phyloP scores from a whole-genome alignment of 2,113 vertebrate genomes.

The Crotalus helleri region DNA sequence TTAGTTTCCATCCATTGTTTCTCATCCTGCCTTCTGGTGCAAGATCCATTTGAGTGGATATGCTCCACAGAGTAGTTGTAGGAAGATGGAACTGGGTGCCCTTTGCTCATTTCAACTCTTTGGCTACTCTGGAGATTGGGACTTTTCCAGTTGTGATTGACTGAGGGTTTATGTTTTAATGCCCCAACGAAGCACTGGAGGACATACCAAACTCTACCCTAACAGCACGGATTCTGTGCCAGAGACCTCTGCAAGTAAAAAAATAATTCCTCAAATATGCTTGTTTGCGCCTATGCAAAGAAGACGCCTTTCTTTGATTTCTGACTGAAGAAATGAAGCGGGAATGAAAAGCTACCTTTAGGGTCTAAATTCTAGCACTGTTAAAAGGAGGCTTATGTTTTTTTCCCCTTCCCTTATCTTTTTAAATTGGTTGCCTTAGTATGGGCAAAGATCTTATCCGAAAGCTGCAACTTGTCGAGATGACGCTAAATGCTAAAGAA shows the following conservation, averaged over 20 bases:
- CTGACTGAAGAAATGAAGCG: not conserved
- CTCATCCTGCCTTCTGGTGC: not conserved
- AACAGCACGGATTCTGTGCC: not conserved
- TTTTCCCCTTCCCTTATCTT: not conserved
- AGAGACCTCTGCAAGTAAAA: not conserved
- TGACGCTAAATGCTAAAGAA: slow-evolving; percentile 52
- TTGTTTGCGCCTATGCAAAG: not conserved
- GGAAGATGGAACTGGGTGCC: not conserved
- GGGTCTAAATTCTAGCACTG: not conserved
- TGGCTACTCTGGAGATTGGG: not conserved
- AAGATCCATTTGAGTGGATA: not conserved
- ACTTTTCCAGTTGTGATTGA: not conserved
- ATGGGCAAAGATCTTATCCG: slow-evolving; percentile 30
- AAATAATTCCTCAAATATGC: not conserved
- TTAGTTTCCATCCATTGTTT: not conserved
- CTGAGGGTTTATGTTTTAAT: not conserved
- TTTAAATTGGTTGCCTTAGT: not conserved
- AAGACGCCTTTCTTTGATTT: not conserved
- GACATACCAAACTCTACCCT: not conserved
- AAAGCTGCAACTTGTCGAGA: slow-evolving; percentile 37
- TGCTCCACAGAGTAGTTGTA: not conserved
- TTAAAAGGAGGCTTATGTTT: not conserved
- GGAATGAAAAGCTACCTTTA: not conserved
- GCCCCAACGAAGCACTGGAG: not conserved
- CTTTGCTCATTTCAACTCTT: not conserved